These are phyloP conservation scores for Umimayanthus chanpuru DNA, from an alignment of 92 coral and sea anemone species.

Conservation along the genomic window DNA sequence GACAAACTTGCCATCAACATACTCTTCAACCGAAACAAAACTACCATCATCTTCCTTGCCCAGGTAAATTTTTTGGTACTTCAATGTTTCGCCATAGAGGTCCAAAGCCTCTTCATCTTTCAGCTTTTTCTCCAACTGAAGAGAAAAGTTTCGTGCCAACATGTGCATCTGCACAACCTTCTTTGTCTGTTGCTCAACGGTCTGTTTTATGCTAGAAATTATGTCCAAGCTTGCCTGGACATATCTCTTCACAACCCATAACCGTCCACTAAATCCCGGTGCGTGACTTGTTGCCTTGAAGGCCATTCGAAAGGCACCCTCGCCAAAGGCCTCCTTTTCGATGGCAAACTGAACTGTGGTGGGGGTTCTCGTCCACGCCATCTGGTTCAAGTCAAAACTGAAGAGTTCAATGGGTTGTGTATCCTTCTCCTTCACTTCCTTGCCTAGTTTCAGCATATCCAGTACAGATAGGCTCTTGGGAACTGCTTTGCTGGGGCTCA, in stretches of 20 bases:
- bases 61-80: background rate
- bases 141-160: slow-evolving; percentile 14
- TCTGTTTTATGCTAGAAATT: slow-evolving; percentile 22
- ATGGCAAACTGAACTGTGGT: slow-evolving; percentile 36
- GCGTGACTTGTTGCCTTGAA: slow-evolving; percentile 31
- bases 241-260: slow-evolving; percentile 30
- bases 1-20: background rate
- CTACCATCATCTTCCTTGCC: slow-evolving; percentile 17
- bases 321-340: slow-evolving; percentile 38
- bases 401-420: slow-evolving; percentile 19
- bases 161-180: slow-evolving; percentile 26
- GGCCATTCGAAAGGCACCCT: slow-evolving; percentile 49
- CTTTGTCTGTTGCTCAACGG: background rate
- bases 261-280: slow-evolving; percentile 37
- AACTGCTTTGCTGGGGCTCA: slow-evolving; percentile 26
- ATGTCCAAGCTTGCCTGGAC: slow-evolving; percentile 17
- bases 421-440: slow-evolving; percentile 25
- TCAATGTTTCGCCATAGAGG: background rate
- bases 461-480: slow-evolving; percentile 44
- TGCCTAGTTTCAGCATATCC: slow-evolving; percentile 35
- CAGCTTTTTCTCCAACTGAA: slow-evolving; percentile 4
- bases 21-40: slow-evolving; percentile 1
- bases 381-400: slow-evolving; percentile 8
- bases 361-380: slow-evolving; percentile 25
- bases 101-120: background rate